These are phyloP conservation scores for Pyxicephalus adspersus DNA, from an alignment of 2,113 vertebrate species.

Conservation along the genomic window DNA sequence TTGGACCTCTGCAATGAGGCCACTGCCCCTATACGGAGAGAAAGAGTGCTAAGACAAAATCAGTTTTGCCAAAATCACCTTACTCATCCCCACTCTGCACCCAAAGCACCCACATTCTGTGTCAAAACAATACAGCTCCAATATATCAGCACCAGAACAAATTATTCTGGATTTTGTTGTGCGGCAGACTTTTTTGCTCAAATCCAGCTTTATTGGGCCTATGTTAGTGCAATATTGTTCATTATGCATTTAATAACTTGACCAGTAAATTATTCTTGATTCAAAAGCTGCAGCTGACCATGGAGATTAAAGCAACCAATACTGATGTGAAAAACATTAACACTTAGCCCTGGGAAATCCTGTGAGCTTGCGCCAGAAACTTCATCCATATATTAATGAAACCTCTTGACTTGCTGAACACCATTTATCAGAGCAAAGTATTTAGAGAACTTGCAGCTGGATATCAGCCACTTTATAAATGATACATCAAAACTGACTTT, in stretches of 20 bases:
- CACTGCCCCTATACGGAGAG: no score
- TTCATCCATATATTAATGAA: conserved; percentile 68
- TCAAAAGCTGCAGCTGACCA: conserved; percentile 25
- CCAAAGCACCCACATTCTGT: no score
- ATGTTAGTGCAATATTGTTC: background rate
- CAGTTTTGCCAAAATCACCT: no score
- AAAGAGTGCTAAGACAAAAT: no score
- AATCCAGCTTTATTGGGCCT: no score
- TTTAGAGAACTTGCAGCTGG: conserved; percentile 68
- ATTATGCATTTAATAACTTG: background rate
- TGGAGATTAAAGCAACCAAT: conserved; percentile 21
- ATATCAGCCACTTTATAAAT: conserved; percentile 64
- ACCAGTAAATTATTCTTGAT: conserved; percentile 21
- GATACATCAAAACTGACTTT: conserved; percentile 60
- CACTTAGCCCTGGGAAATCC: conserved; percentile 65
- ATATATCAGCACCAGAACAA: no score
- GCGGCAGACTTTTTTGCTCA: no score
- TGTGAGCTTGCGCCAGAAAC: conserved; percentile 61
- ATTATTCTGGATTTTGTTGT: no score
- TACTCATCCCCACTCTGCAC: no score
- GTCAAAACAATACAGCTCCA: no score
- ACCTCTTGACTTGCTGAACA: conserved; percentile 66
- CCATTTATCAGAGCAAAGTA: conserved; percentile 68
- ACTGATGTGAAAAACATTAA: conserved; percentile 64
- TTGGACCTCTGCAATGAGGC: no score